Evolutionary conservation across 2,113 vertebrate species (phyloP), one percentile per base, ranked within the genome.

Genomic region (Helogale parvula): DNA sequence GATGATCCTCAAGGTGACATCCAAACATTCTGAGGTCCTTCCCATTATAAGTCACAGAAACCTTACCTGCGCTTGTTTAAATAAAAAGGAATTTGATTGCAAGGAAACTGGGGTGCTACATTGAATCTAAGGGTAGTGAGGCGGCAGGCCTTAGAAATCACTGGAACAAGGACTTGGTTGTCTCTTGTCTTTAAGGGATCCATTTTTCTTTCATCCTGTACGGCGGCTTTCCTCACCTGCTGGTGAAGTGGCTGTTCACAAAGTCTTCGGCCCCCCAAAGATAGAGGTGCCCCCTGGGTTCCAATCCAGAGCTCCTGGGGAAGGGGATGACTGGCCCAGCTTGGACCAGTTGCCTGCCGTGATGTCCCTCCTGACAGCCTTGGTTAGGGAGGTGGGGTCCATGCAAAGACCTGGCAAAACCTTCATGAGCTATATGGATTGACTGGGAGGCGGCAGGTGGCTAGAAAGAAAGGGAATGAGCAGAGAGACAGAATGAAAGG

Each of bases 51-150:
- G 35, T 82, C 65, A 65, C 11, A 90, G 77, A 72, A 97, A 52
- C 35, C 11, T 82, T 91, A 71, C 27, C 45, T 54, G 66, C 93
- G 66, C 47, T 54, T 13, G 13, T 95, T 96, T 80, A 92, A 76
- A 31, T 89, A 31, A 95, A 94, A 90, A 45, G 17, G 41, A 2
- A 17, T 86, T 68, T 90, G 84, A 47, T 91, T 95, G 57, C 38
- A 79, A 65, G 68, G 65, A 86, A 95, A 81, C 52, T 54, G 31
- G 27, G 57, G 57, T 85, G 16, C 41, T 63, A 9, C 3, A 0
- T 52, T 77, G 69, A 84, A 16, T 89, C 14, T 66, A 77, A 84
- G 31, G 25, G 31, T 45, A 23, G 65, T 47, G 84, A 81, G 79
- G 2, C 93, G 54, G 47, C 21, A 57, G 45, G n/a, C 11, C 47